phyloP scores from a whole-genome alignment of 2,888 invertebrate species.

The Schizaphis graminum region DNA sequence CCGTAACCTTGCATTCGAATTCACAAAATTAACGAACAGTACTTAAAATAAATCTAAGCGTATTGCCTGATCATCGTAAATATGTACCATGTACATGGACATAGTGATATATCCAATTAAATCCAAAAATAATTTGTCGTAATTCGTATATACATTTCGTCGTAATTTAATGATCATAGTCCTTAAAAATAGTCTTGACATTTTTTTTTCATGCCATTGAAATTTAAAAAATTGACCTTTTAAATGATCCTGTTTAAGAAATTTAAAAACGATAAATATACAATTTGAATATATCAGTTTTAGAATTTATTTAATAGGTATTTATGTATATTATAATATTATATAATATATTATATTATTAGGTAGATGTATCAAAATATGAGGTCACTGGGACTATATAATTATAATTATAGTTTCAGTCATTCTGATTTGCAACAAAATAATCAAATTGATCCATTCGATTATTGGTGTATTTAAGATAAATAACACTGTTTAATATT shows the following conservation, averaged over 20 bases:
- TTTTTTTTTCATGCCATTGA: neutral
- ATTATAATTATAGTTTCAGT: neutral
- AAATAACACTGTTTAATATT: neutral
- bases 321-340: neutral
- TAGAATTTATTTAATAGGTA: neutral
- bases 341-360: neutral
- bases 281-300: neutral
- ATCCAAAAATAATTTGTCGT: neutral
- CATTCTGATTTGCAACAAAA: neutral
- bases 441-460: neutral
- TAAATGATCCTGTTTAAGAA: neutral
- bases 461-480: neutral
- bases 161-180: neutral
- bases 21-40: neutral
- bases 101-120: neutral
- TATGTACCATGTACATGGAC: neutral
- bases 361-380: neutral
- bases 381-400: neutral
- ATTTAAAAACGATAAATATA: neutral
- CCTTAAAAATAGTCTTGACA: neutral
- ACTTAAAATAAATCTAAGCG: neutral
- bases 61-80: slow-evolving; percentile 12
- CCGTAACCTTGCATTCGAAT: neutral
- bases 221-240: too few relatives aligned
- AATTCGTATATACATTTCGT: neutral